A percentile compares a stretch with the other conserved stretches of the same genome.
phyloP scores from a whole-genome alignment of 2,113 vertebrate species.

The Myotis davidii region DNA sequence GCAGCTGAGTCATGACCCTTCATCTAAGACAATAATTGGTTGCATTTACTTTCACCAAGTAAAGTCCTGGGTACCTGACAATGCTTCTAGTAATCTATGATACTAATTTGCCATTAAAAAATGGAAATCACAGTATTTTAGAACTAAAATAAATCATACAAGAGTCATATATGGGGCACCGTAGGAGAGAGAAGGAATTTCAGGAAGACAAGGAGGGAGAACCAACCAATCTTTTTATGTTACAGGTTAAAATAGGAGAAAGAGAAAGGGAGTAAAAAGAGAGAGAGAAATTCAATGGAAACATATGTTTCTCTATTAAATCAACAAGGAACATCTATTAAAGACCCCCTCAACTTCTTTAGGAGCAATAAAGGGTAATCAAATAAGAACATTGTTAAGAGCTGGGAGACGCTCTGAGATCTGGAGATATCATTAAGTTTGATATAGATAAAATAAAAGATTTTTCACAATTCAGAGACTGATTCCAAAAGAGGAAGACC shows the following conservation, averaged over 20 bases:
- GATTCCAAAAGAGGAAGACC: conserved; percentile 4
- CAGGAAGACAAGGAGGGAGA: background rate
- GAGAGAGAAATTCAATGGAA: background rate
- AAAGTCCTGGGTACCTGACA: background rate
- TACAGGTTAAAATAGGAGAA: background rate
- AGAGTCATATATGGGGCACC: background rate
- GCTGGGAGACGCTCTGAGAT: background rate
- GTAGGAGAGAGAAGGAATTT: background rate
- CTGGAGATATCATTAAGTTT: background rate
- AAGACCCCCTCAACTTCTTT: background rate
- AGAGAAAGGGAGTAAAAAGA: background rate
- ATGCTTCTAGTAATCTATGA: background rate
- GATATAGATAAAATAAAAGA: background rate
- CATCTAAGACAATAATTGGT: background rate
- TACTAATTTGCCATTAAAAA: background rate
- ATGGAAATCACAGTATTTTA: background rate
- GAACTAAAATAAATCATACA: background rate
- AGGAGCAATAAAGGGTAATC: background rate
- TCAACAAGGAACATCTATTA: background rate
- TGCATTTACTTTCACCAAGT: background rate
- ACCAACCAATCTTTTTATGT: background rate
- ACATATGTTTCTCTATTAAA: background rate
- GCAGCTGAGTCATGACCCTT: background rate
- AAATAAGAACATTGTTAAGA: background rate
- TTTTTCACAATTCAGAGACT: background rate